Evolutionary conservation across 2,797 vertebrate species (phyloP).

Genomic region (Florisuga fusca): DNA sequence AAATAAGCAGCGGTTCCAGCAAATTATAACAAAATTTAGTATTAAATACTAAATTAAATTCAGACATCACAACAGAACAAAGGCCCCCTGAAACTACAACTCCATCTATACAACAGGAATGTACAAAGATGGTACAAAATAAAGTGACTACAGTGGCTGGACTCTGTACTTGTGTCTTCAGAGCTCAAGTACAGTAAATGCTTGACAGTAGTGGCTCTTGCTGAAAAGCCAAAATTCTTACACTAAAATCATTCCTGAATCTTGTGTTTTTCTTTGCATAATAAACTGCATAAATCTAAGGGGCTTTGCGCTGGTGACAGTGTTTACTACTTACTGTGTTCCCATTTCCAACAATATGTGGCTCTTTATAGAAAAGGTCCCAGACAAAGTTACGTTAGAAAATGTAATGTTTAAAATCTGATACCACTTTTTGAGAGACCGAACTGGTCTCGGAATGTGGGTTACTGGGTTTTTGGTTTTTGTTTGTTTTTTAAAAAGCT

Average conservation of each 20-base stretch:
- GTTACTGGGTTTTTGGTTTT: background rate
- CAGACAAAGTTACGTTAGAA: constrained; percentile 40
- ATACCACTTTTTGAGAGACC: constrained; percentile 10
- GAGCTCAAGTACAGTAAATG: constrained; percentile 62
- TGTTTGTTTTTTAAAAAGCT: background rate
- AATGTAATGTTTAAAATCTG: constrained; percentile 35
- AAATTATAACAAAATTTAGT: constrained; percentile 70
- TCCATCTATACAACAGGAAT: constrained; percentile 82
- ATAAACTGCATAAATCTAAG: background rate
- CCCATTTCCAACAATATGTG: background rate
- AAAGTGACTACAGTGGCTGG: constrained; percentile 81
- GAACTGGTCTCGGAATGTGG: constrained; percentile 49
- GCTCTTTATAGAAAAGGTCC: constrained; percentile 18
- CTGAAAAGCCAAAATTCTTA: constrained; percentile 31
- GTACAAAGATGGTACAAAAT: constrained; percentile 81
- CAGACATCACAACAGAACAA: constrained; percentile 80
- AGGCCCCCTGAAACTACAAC: constrained; percentile 66
- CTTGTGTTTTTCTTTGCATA: background rate
- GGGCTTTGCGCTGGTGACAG: constrained; percentile 20
- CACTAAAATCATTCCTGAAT: background rate
- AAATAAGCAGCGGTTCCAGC: constrained; percentile 79
- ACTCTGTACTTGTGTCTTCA: constrained; percentile 65
- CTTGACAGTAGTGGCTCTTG: constrained; percentile 18
- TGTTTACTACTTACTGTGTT: constrained; percentile 1
- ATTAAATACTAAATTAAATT: constrained; percentile 78